Conservation (phyloP, 2,797 vertebrate genomes). For the Aythya fuligula region DNA sequence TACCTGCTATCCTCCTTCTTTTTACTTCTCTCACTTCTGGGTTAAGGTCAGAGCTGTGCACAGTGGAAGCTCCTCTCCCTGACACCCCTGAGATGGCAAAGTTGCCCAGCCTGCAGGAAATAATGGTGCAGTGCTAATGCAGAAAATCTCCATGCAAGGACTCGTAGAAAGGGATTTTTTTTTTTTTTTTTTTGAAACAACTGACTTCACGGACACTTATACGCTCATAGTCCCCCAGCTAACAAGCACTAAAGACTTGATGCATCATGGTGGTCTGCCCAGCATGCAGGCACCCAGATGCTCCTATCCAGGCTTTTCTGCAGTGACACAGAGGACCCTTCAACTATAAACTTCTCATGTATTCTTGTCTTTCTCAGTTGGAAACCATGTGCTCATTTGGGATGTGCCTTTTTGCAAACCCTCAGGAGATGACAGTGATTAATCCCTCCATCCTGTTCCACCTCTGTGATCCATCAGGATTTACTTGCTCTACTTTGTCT, state of each 20-base stretch:
- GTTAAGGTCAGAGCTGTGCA: background rate
- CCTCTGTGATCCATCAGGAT: background rate
- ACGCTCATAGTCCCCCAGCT: background rate
- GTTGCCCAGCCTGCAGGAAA: background rate
- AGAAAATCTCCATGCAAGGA: background rate
- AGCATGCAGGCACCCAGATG: background rate
- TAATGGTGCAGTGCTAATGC: background rate
- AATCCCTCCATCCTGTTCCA: background rate
- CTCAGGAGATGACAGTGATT: background rate
- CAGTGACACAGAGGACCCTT: background rate
- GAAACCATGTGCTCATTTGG: background rate
- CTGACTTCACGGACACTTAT: background rate
- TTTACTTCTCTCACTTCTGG: background rate
- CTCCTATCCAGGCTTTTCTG: background rate
- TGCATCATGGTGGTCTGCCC: background rate
- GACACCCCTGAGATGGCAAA: background rate
- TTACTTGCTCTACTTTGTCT: conserved; percentile 18
- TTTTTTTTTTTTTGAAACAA: background rate
- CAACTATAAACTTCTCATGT: background rate
- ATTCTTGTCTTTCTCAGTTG: conserved; percentile 5
- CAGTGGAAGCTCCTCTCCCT: background rate
- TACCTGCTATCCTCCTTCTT: background rate
- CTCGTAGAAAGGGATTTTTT: background rate
- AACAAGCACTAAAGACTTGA: background rate
- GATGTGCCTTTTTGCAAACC: background rate